phyloP scores from a whole-genome alignment of 2,113 vertebrate species.

The Nothobranchius furzeri region DNA sequence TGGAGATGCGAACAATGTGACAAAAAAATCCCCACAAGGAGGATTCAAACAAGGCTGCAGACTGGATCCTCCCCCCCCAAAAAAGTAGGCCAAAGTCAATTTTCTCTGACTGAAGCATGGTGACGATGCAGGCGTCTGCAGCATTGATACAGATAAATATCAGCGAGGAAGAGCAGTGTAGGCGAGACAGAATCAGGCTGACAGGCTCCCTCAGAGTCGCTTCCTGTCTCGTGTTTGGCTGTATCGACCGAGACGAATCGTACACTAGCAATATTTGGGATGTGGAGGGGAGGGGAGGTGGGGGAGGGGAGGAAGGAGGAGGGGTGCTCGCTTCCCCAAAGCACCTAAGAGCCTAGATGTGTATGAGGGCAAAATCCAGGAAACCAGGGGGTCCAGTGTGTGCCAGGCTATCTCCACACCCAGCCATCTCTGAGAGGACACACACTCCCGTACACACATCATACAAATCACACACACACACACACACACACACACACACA shows the following conservation, averaged over 20 bases:
- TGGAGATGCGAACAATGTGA: conserved; percentile 60
- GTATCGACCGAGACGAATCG: conserved; percentile 53
- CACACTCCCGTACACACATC: no score
- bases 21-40: conserved; percentile 47
- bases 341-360: conserved; percentile 46
- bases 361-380: conserved; percentile 63
- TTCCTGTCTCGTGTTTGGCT: conserved; percentile 70
- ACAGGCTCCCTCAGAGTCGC: conserved; percentile 28
- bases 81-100: conserved; percentile 46
- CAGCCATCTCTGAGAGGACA: neutral
- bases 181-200: conserved; percentile 59
- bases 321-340: conserved; percentile 48
- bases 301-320: conserved; percentile 33
- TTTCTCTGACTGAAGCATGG: conserved; percentile 20
- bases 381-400: conserved; percentile 45
- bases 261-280: conserved; percentile 63
- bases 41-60: conserved; percentile 24
- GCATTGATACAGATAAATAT: conserved; percentile 53
- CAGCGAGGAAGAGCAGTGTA: conserved; percentile 41
- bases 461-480: no score
- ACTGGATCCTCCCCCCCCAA: neutral
- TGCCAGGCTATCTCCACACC: conserved; percentile 55
- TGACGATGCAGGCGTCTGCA: conserved; percentile 17
- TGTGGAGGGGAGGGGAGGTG: conserved; percentile 35
- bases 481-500: no score